These are phyloP conservation scores for Protonibea diacanthus DNA, from an alignment of 2,797 vertebrate genomes.

Conservation along the genomic window DNA sequence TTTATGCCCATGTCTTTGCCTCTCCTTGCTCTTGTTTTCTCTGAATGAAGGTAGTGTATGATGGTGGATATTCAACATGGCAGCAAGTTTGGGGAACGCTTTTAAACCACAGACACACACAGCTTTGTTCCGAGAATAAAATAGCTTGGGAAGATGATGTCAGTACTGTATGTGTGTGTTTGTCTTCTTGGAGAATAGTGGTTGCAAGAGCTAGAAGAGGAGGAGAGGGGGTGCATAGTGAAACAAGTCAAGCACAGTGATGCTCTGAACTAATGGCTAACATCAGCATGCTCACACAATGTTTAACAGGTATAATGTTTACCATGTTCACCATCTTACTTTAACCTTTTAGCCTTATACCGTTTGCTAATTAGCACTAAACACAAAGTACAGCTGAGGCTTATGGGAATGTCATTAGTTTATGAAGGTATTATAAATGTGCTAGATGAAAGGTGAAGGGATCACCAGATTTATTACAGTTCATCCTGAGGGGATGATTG, in stretches of 20 bases:
- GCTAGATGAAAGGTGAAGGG: neutral
- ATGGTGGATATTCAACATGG: constrained; percentile 62
- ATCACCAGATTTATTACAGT: neutral
- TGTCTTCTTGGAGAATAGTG: neutral
- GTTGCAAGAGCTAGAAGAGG: neutral
- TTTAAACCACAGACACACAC: constrained; percentile 20
- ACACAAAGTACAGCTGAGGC: neutral
- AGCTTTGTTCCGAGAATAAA: constrained; percentile 28
- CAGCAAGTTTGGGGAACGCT: constrained; percentile 49
- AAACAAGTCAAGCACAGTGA: neutral
- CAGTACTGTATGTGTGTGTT: constrained; percentile 5
- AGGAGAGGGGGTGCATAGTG: neutral
- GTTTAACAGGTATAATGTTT: neutral
- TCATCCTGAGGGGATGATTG: neutral
- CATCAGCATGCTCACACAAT: neutral
- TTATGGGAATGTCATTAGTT: neutral
- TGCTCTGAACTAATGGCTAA: neutral
- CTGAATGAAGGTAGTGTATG: constrained; percentile 24
- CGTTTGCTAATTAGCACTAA: neutral
- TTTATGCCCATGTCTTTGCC: constrained; percentile 32
- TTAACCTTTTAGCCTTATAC: neutral
- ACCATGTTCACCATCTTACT: neutral
- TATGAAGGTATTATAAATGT: neutral
- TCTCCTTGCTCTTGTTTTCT: constrained; percentile 29
- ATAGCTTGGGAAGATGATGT: constrained; percentile 19